Evolutionary conservation across 2,888 invertebrate genomes (phyloP).

Genomic region (Pyrocoelia pectoralis): DNA sequence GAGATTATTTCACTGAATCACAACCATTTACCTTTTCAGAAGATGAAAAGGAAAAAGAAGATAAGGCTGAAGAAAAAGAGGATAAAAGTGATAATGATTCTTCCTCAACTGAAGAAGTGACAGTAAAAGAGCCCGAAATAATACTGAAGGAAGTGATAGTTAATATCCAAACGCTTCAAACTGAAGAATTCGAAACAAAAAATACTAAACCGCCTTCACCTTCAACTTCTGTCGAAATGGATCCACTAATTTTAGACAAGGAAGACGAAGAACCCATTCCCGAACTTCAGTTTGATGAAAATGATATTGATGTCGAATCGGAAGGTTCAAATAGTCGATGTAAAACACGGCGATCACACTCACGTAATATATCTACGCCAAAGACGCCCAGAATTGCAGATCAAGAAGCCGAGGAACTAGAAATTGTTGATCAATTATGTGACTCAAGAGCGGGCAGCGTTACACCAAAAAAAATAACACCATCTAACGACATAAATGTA

Average conservation of each 20-base stretch:
- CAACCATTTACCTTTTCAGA: too few species aligned
- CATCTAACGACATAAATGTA: conserved; percentile 20
- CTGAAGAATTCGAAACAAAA: background rate
- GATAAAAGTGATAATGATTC: background rate
- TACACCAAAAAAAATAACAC: conserved; percentile 6
- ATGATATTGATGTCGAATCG: conserved; percentile 49
- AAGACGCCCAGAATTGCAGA: conserved; percentile 53
- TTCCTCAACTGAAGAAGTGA: too few species aligned
- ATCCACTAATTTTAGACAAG: conserved; percentile 13
- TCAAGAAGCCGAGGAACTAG: conserved; percentile 20
- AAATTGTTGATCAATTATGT: conserved; percentile 16
- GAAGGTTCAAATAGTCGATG: conserved; percentile 55
- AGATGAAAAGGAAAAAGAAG: background rate
- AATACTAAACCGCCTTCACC: background rate
- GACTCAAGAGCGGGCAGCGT: conserved; percentile 12
- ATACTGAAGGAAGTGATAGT: background rate
- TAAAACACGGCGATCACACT: conserved; percentile 55
- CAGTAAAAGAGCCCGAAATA: too few species aligned
- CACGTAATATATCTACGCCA: conserved; percentile 55
- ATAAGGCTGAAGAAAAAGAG: conserved; percentile 6
- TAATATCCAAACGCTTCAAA: background rate
- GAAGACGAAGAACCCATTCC: conserved; percentile 48
- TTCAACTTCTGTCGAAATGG: background rate
- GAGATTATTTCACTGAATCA: too few species aligned
- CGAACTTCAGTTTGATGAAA: conserved; percentile 54